Evolutionary conservation across 1,140 invertebrate genomes (phyloP).

Genomic region (Cydia strobilella): DNA sequence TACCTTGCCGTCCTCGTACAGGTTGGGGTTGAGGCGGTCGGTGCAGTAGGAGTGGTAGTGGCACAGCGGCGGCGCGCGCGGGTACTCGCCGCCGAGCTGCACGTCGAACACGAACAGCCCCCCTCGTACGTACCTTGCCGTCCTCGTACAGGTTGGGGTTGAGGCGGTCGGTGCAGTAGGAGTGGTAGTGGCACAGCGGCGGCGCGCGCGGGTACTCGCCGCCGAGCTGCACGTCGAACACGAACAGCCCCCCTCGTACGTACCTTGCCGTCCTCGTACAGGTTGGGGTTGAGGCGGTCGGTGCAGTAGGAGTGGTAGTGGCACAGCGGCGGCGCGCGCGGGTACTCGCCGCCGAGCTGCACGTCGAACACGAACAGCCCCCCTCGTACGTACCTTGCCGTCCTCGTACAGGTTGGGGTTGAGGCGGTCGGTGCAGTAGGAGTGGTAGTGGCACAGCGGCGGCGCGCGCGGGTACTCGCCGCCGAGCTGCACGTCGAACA

Average conservation of each 20-base stretch:
- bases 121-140: no score
- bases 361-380: slow-evolving; percentile 97
- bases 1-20: no score
- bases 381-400: slow-evolving; percentile 96
- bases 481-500: slow-evolving; percentile 96
- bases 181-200: slow-evolving; percentile 94
- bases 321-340: slow-evolving; percentile 91
- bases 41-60: no score
- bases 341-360: slow-evolving; percentile 94
- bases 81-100: no score
- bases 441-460: slow-evolving; percentile 94
- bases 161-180: slow-evolving; percentile 93
- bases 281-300: slow-evolving; percentile 96
- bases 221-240: slow-evolving; percentile 96
- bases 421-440: slow-evolving; percentile 93
- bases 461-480: slow-evolving; percentile 93
- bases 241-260: slow-evolving; percentile 97
- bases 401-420: slow-evolving; percentile 98
- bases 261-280: slow-evolving; percentile 96
- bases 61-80: no score
- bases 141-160: slow-evolving; percentile 97
- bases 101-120: no score
- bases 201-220: slow-evolving; percentile 93
- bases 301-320: slow-evolving; percentile 95
- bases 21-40: no score